phyloP scores from a whole-genome alignment of 2,113 vertebrate species.

The Castor canadensis region DNA sequence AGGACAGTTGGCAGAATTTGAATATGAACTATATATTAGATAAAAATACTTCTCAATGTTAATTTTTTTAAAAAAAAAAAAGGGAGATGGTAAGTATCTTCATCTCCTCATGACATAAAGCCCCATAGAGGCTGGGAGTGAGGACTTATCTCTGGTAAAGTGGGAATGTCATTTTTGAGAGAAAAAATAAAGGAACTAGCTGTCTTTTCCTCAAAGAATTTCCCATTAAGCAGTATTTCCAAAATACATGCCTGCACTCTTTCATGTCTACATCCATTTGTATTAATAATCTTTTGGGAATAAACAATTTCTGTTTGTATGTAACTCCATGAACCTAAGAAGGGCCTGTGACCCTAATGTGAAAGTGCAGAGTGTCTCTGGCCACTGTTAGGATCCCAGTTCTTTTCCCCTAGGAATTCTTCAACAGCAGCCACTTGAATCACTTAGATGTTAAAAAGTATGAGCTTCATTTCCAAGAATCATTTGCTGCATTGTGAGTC shows the following conservation, averaged over 20 bases:
- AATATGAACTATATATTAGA: background rate
- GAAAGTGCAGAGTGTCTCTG: background rate
- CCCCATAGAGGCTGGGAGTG: background rate
- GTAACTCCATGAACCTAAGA: background rate
- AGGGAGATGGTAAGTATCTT: background rate
- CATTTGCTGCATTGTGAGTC: slow-evolving; percentile 14
- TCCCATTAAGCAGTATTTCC: slow-evolving; percentile 13
- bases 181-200: background rate
- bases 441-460: background rate
- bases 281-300: slow-evolving; percentile 21
- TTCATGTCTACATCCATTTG: slow-evolving; percentile 46
- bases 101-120: background rate
- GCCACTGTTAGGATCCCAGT: background rate
- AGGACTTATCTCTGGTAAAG: slow-evolving; percentile 18
- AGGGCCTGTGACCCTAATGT: background rate
- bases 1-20: background rate
- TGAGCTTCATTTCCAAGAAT: background rate
- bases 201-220: slow-evolving; percentile 45
- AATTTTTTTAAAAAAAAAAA: background rate
- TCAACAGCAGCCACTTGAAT: background rate
- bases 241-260: background rate
- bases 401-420: background rate
- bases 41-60: background rate
- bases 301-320: slow-evolving; percentile 29
- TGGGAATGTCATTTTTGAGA: background rate